Conservation (phyloP, 1,140 invertebrate genomes). For the Saccostrea echinata region DNA sequence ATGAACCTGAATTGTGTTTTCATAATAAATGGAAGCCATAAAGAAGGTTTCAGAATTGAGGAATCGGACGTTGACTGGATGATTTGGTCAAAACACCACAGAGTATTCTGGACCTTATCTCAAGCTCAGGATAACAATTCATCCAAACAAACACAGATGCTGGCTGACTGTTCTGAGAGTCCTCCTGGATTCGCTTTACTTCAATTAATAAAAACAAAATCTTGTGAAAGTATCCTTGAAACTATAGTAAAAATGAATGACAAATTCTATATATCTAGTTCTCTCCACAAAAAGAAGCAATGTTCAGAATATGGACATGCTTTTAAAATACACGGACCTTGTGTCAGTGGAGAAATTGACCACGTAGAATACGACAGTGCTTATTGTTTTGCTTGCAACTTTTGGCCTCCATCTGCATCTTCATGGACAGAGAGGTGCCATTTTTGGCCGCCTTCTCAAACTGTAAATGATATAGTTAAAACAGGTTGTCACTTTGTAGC, state of each 20-base stretch:
- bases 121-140: neutral
- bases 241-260: too few relatives aligned
- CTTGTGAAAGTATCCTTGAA: neutral
- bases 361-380: neutral
- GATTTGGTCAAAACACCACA: neutral
- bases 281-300: too few relatives aligned
- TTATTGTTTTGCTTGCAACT: neutral
- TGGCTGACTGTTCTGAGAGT: neutral
- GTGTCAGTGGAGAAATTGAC: neutral
- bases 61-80: neutral
- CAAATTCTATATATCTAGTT: too few relatives aligned
- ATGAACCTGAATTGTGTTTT: too few relatives aligned
- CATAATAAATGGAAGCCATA: neutral
- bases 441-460: neutral
- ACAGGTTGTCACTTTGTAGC: too few relatives aligned
- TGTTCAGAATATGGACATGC: too few relatives aligned
- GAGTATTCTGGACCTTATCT: neutral
- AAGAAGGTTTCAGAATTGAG: neutral
- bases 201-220: neutral
- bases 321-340: neutral
- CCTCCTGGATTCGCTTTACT: neutral
- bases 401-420: neutral
- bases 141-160: neutral
- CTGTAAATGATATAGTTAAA: too few relatives aligned
- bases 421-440: neutral